phyloP scores from a whole-genome alignment of 30 jellyfish, hydroid and myxozoan genomes.

The Euphysa ruthae region DNA sequence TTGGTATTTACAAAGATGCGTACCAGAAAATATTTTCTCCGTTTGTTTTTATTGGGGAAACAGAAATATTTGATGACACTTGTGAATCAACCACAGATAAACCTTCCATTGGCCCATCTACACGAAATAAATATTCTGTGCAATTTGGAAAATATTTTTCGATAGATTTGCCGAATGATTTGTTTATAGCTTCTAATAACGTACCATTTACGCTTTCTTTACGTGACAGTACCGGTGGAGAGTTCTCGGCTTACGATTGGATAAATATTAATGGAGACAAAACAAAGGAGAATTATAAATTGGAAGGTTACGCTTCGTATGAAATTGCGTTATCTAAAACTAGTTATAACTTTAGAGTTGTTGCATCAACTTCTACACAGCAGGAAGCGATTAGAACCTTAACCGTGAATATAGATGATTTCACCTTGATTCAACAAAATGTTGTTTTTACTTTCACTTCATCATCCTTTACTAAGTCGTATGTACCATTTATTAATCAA shows the following conservation, averaged over 20 bases:
- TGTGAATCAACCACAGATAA: constrained; percentile 37
- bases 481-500: not conserved
- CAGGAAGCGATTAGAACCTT: not conserved
- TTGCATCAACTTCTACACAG: constrained; percentile 15
- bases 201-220: not conserved
- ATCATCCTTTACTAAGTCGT: not conserved
- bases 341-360: not conserved
- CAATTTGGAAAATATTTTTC: constrained; percentile 44
- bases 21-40: constrained; percentile 36
- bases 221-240: constrained; percentile 10
- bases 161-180: constrained; percentile 12
- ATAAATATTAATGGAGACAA: not conserved
- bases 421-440: not conserved
- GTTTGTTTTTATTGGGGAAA: constrained; percentile 11
- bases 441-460: not conserved
- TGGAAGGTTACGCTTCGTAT: constrained; percentile 17
- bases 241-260: constrained; percentile 2
- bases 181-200: constrained; percentile 42
- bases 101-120: constrained; percentile 34
- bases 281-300: not conserved
- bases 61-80: constrained; percentile 9
- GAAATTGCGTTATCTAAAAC: constrained; percentile 8
- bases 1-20: constrained; percentile 17
- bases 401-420: not conserved
- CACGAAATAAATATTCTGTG: constrained; percentile 5